phyloP scores from a whole-genome alignment of 2,797 vertebrate genomes.

The Hylomyscus alleni region DNA sequence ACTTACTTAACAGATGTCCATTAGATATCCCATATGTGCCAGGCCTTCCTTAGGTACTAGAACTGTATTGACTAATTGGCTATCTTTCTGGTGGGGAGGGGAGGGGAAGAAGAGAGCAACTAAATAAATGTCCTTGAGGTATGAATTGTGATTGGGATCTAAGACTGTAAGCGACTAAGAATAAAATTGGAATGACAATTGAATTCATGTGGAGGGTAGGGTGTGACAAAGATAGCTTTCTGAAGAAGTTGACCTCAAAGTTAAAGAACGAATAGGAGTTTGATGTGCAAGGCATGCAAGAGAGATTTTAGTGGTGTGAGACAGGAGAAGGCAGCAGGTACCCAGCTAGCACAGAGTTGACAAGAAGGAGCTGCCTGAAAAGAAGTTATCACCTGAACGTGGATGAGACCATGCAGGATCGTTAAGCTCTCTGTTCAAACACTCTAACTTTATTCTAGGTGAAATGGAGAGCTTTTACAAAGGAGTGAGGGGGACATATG shows the following conservation, averaged over 20 bases:
- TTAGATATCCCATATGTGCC: not conserved
- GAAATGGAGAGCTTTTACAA: constrained; percentile 11
- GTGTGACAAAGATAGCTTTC: not conserved
- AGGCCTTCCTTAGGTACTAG: not conserved
- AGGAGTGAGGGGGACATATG: not conserved
- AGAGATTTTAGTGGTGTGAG: not conserved
- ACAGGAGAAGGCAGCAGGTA: too few relatives aligned
- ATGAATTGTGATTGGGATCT: not conserved
- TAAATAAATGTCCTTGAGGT: not conserved
- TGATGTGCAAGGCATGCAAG: not conserved
- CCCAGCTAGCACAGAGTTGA: not conserved
- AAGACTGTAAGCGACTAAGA: not conserved
- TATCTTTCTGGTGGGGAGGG: not conserved
- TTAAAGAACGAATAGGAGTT: not conserved
- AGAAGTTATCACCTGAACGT: not conserved
- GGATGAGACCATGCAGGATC: not conserved
- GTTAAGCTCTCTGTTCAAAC: not conserved
- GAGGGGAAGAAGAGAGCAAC: not conserved
- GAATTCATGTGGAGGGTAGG: not conserved
- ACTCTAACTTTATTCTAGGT: not conserved
- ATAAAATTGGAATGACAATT: not conserved
- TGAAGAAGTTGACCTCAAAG: not conserved
- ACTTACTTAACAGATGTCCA: not conserved
- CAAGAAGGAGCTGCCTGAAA: not conserved
- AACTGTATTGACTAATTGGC: not conserved